Conservation (phyloP, 2,797 vertebrate genomes). For the Setipinna tenuifilis region DNA sequence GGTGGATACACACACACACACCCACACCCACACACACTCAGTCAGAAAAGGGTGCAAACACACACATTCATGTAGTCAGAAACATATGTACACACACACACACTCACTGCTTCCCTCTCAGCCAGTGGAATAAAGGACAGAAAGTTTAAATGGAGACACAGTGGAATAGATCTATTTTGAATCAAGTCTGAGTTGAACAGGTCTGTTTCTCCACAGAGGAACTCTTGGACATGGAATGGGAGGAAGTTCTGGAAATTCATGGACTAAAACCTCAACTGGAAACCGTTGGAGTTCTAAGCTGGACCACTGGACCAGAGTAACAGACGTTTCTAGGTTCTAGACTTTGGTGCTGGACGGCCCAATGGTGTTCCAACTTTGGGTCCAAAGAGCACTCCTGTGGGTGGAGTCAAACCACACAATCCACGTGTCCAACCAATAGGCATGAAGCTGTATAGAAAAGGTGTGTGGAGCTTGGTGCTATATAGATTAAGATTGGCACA, state of each 20-base stretch:
- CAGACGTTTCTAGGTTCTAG: background rate
- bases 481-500: background rate
- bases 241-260: slow-evolving; percentile 12
- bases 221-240: slow-evolving; percentile 9
- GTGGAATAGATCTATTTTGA: background rate
- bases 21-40: background rate
- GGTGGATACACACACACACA: background rate
- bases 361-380: background rate
- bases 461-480: background rate
- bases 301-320: background rate
- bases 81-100: too few species aligned
- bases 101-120: background rate
- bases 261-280: background rate
- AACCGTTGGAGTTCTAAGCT: background rate
- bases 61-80: background rate
- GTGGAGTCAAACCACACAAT: background rate
- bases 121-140: background rate
- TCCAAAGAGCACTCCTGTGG: background rate
- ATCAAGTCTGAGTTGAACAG: background rate
- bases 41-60: background rate
- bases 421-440: background rate
- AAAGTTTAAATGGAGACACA: background rate
- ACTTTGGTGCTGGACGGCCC: background rate
- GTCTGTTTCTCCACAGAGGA: slow-evolving; percentile 10
- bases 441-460: background rate